Percentiles rank a stretch among this genome's conserved stretches.
Evolutionary conservation across 2,113 vertebrate genomes (phyloP).

Genomic region (Rafetus swinhoei): DNA sequence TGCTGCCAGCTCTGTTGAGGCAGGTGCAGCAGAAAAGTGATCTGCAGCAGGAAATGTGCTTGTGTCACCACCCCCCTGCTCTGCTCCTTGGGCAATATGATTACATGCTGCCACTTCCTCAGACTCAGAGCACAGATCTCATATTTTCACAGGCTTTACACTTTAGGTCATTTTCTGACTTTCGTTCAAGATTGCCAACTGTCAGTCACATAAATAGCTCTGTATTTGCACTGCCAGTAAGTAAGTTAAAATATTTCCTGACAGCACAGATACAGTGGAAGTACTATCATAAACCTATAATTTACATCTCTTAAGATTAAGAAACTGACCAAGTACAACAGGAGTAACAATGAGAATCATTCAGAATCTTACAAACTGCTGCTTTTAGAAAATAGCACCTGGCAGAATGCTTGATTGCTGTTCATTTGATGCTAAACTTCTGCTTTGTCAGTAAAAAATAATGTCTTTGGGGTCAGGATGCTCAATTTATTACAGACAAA

Average conservation of each 20-base stretch:
- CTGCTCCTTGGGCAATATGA: neutral
- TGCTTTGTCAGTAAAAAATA: neutral
- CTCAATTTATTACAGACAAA: neutral
- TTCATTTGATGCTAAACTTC: constrained; percentile 9
- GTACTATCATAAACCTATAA: constrained; percentile 5
- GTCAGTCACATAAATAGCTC: constrained; percentile 28
- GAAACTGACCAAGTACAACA: constrained; percentile 9
- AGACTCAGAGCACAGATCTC: neutral
- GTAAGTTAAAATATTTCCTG: constrained; percentile 42
- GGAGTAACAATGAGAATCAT: constrained; percentile 34
- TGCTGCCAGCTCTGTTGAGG: neutral
- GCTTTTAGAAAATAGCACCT: neutral
- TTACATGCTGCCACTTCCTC: neutral
- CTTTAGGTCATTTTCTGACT: neutral
- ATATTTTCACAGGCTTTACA: neutral
- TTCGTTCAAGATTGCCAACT: neutral
- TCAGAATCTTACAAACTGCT: constrained; percentile 10
- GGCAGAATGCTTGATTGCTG: neutral
- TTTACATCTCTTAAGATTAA: constrained; percentile 59
- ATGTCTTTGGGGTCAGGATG: neutral
- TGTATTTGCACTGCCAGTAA: constrained; percentile 46
- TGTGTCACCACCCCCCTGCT: neutral
- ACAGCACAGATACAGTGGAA: neutral
- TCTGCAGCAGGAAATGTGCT: neutral
- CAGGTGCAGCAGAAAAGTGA: neutral